A percentile compares a stretch with the other conserved stretches of the same genome.
Evolutionary conservation across 2,888 invertebrate species (phyloP).

Genomic region (Chrysolina oricalcia): DNA sequence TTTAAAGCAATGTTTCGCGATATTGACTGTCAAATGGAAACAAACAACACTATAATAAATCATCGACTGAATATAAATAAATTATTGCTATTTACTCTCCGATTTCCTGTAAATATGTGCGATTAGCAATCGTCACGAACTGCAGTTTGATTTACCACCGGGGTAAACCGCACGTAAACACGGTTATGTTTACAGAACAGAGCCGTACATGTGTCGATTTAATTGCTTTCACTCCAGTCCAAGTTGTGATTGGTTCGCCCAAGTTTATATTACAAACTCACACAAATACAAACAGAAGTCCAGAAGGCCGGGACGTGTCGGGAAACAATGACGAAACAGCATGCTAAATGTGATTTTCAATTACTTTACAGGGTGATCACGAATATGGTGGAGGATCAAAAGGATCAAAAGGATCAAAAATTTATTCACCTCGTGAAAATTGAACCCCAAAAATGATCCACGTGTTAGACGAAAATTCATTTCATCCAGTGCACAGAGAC

Average conservation of each 20-base stretch:
- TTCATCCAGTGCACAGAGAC: too few species aligned
- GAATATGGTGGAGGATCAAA: too few species aligned
- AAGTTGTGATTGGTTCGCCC: conserved; percentile 29
- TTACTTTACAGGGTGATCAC: not conserved
- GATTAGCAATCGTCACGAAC: conserved; percentile 37
- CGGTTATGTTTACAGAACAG: conserved; percentile 33
- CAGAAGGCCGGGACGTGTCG: conserved; percentile 20
- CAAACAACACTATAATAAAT: not conserved
- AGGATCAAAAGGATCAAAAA: too few species aligned
- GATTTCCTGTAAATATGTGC: conserved; percentile 27
- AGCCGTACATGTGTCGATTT: conserved; percentile 40
- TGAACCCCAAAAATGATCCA: too few species aligned
- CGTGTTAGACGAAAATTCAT: too few species aligned
- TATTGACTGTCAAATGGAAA: not conserved
- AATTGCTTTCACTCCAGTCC: conserved; percentile 34
- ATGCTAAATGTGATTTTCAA: conserved; percentile 2
- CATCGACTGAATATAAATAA: not conserved
- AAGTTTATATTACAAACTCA: conserved; percentile 25
- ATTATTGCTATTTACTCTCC: not conserved
- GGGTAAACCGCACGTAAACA: conserved; percentile 36
- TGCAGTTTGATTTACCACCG: conserved; percentile 36
- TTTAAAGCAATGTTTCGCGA: not conserved
- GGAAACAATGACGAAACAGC: not conserved
- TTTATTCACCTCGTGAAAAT: too few species aligned
- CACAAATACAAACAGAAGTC: conserved; percentile 19